These are phyloP conservation scores for Caenorhabditis plicata DNA, from an alignment of 2,888 invertebrate genomes.

Conservation along the genomic window DNA sequence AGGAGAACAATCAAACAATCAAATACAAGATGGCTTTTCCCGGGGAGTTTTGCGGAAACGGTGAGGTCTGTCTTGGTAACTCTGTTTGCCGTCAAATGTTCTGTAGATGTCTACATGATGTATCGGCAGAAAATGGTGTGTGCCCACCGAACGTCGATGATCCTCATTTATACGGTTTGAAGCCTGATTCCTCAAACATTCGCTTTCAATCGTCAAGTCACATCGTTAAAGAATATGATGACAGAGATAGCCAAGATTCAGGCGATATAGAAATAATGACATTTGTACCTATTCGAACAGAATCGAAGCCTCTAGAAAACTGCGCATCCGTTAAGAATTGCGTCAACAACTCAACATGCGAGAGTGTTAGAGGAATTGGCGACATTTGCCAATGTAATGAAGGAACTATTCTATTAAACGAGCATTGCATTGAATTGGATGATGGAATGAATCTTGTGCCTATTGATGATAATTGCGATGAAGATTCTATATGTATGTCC, in stretches of 20 bases:
- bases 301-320: conserved; percentile 44
- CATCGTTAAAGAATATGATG: conserved; percentile 17
- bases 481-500: conserved; percentile 48
- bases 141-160: conserved; percentile 38
- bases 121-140: conserved; percentile 48
- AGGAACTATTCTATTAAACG: conserved; percentile 33
- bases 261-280: no score
- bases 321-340: conserved; percentile 51
- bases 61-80: conserved; percentile 52
- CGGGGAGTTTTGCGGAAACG: conserved; percentile 57
- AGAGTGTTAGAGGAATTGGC: conserved; percentile 44
- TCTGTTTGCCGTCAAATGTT: conserved; percentile 50
- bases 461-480: conserved; percentile 37
- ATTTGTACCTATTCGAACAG: no score
- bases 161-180: conserved; percentile 12
- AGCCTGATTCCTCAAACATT: conserved; percentile 10
- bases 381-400: conserved; percentile 54
- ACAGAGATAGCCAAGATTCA: no score
- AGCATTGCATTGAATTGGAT: conserved; percentile 40
- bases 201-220: conserved; percentile 13
- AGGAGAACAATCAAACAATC: conserved; percentile 15
- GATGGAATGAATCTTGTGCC: conserved; percentile 30
- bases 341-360: conserved; percentile 50
- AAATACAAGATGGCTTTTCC: conserved; percentile 50
- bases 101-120: conserved; percentile 57